Base-by-base conservation (phyloP, 37 sponge, comb jelly and placozoan genomes). In the Dysidea cf. avara region DNA sequence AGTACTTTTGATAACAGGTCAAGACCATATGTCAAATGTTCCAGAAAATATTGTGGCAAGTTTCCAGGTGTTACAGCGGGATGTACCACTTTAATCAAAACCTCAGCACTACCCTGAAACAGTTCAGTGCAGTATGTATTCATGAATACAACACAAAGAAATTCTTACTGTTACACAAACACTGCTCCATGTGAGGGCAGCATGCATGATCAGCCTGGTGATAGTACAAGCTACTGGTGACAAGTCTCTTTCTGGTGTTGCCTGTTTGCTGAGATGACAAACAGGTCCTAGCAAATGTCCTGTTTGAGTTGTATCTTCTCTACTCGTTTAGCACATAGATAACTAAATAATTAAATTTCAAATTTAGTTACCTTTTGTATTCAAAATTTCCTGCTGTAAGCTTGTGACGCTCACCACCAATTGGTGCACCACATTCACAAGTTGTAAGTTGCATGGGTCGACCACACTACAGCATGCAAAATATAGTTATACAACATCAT, bases 161-260 rank as follows among this genome's bases (percentile, higher is more conserved):
- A 43, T 43, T 9, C 9, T 43, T 12, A 43, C 46, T 9, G 5
- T 9, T 43, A 43, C 46, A 43, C 46, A 43, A 5, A 43, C 46
- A 28, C 66, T 37, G 39, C 53, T 46, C 91, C 91, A 90, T 40
- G 85, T 14, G n/a, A 90, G 66, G 12, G 86, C 74, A 21, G 77
- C 53, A 50, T 90, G 91, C 82, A 90, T 84, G 59, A 90, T 40
- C 1, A 72, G 74, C 43, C 91, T 80, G n/a, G 80, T 30, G n/a
- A 90, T 63, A 34, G 76, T 74, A 18, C 74, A 74, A 14, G 80
- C 77, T 53, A 73, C 38, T 30, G 77, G 64, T 32, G 86, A 80
- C 39, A 90, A 68, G 18, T 25, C 22, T 33, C 91, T 57, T 39
- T 90, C 91, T 32, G 86, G 81, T 1, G 74, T 24, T 9, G 85